Conservation (phyloP, 2,888 invertebrate species). For the Coenonympha glycerion region DNA sequence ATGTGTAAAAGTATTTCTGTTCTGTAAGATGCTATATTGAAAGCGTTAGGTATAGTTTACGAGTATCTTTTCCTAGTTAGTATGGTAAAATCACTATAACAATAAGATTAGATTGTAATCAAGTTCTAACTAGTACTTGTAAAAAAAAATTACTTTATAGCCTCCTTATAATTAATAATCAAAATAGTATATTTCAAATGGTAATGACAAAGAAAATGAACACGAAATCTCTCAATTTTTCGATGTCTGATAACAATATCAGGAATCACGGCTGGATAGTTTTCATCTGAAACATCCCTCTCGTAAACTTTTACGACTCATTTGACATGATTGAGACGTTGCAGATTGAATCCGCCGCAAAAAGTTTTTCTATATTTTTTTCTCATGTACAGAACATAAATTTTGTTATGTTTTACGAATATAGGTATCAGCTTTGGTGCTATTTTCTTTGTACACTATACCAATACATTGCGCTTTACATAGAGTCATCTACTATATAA, state of each 20-base stretch:
- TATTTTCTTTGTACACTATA: not conserved
- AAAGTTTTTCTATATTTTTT: conserved; percentile 14
- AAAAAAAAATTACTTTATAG: not conserved
- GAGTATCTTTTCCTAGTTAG: no score
- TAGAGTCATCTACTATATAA: no score
- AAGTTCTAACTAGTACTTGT: no score
- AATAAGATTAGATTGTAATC: no score
- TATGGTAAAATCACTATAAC: no score
- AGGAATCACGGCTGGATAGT: conserved; percentile 17
- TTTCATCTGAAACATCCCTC: conserved; percentile 13
- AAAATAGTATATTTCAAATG: not conserved
- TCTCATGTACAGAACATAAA: conserved; percentile 15
- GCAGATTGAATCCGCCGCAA: conserved; percentile 21
- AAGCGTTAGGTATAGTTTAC: no score
- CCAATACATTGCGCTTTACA: no score
- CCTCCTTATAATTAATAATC: not conserved
- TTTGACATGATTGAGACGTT: conserved; percentile 26
- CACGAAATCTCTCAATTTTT: not conserved
- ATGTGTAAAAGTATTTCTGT: no score
- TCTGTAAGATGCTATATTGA: no score
- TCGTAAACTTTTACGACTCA: conserved; percentile 24
- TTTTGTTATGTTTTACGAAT: conserved; percentile 10
- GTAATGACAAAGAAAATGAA: not conserved
- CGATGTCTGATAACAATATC: conserved; percentile 12
- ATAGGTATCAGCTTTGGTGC: conserved; percentile 6